A percentile compares a stretch with the other conserved stretches of the same genome.
phyloP scores from a whole-genome alignment of 2,888 invertebrate genomes.

The Lochmaea crataegi region DNA sequence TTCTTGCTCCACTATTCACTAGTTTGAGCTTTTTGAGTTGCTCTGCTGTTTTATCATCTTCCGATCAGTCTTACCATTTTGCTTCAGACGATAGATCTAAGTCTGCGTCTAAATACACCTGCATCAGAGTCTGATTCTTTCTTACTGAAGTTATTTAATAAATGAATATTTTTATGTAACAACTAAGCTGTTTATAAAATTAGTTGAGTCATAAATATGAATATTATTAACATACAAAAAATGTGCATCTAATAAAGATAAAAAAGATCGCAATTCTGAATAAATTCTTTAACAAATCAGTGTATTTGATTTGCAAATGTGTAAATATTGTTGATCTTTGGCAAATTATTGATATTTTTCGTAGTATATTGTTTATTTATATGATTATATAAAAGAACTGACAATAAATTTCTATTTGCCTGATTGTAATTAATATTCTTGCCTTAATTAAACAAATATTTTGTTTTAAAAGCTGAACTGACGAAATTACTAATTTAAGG shows the following conservation, averaged over 20 bases:
- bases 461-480: constrained; percentile 45
- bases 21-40: no score
- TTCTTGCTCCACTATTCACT: no score
- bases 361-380: constrained; percentile 3
- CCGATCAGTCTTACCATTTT: no score
- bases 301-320: background rate
- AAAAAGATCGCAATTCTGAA: background rate
- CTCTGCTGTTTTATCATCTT: no score
- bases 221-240: background rate
- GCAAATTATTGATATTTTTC: constrained; percentile 11
- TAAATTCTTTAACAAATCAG: background rate
- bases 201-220: background rate
- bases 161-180: no score
- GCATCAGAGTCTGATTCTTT: no score
- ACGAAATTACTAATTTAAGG: constrained; percentile 48
- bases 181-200: no score
- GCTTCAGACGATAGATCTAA: no score
- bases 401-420: constrained; percentile 52
- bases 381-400: constrained; percentile 46
- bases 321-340: background rate
- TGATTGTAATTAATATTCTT: constrained; percentile 48
- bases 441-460: constrained; percentile 46
- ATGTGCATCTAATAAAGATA: background rate
- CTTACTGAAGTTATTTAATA: no score
- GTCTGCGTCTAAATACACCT: no score